Evolutionary conservation across 2,113 vertebrate species (phyloP).

Genomic region (Patagioenas fasciata): DNA sequence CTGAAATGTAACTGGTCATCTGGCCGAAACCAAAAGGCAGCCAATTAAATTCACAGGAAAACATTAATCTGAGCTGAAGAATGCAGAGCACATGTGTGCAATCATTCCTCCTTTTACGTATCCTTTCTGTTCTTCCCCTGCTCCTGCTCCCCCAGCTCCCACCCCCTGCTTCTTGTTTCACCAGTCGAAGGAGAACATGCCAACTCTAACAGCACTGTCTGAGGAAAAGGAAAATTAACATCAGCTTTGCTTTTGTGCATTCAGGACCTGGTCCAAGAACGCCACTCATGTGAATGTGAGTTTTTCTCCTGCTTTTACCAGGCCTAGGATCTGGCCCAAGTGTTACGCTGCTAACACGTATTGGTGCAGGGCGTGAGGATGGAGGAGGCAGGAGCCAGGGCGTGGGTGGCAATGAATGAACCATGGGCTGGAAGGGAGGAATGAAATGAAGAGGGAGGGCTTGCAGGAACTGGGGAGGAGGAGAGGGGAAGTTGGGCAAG

Average conservation of each 20-base stretch:
- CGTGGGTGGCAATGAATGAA: neutral
- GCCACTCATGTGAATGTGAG: neutral
- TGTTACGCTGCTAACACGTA: neutral
- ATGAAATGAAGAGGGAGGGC: neutral
- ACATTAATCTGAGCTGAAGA: slow-evolving; percentile 65
- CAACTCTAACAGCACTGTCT: slow-evolving; percentile 42
- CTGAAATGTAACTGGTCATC: slow-evolving; percentile 58
- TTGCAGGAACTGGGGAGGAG: neutral
- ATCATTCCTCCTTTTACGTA: slow-evolving; percentile 42
- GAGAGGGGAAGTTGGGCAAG: neutral
- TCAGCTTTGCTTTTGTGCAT: slow-evolving; percentile 32
- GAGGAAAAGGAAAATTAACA: slow-evolving; percentile 48
- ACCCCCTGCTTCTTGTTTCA: neutral
- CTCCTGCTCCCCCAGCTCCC: slow-evolving; percentile 31
- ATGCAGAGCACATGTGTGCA: slow-evolving; percentile 61
- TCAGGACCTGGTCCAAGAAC: slow-evolving; percentile 11
- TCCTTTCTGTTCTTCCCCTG: slow-evolving; percentile 42
- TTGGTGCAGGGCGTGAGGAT: neutral
- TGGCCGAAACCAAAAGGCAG: slow-evolving; percentile 42
- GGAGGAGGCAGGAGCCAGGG: neutral
- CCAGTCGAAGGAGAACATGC: neutral
- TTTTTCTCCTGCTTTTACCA: slow-evolving; percentile 12
- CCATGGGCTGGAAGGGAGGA: fast-evolving
- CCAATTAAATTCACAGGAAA: slow-evolving; percentile 69
- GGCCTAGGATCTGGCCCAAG: neutral